A percentile compares a stretch with the other conserved stretches of the same genome.
phyloP scores from a whole-genome alignment of 2,888 invertebrate genomes.

The Theretra japonica region DNA sequence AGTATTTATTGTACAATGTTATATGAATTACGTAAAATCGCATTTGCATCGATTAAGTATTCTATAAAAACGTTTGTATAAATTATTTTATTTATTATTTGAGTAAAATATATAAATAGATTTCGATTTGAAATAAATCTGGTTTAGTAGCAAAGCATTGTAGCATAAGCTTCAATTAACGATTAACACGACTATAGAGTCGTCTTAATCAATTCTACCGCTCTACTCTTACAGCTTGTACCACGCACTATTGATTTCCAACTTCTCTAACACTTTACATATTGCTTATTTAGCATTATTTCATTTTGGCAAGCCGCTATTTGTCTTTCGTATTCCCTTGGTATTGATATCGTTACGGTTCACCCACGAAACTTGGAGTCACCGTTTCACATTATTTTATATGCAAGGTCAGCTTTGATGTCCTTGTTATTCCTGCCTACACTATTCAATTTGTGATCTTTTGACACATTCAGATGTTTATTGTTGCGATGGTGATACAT shows the following conservation, averaged over 20 bases:
- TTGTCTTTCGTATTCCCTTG: constrained; percentile 69
- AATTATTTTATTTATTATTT: no score
- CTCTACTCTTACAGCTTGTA: constrained; percentile 38
- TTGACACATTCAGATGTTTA: not conserved
- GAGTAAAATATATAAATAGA: constrained; percentile 2
- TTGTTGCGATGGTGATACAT: not conserved
- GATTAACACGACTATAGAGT: no score
- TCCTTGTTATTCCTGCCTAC: not conserved
- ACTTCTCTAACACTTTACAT: constrained; percentile 76
- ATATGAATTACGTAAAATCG: no score
- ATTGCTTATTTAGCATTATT: constrained; percentile 82
- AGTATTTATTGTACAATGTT: no score
- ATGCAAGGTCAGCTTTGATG: constrained; percentile 24
- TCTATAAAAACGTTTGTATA: not conserved
- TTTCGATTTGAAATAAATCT: no score
- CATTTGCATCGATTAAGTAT: not conserved
- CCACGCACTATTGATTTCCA: constrained; percentile 65
- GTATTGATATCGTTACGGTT: constrained; percentile 58
- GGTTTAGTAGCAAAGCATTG: no score
- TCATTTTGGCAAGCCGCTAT: constrained; percentile 71
- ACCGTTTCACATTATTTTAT: not conserved
- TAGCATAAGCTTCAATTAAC: no score
- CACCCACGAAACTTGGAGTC: constrained; percentile 16
- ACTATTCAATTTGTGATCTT: not conserved
- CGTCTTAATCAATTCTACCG: not conserved